Conservation (phyloP, 2,888 invertebrate species). For the Aquatica leii region DNA sequence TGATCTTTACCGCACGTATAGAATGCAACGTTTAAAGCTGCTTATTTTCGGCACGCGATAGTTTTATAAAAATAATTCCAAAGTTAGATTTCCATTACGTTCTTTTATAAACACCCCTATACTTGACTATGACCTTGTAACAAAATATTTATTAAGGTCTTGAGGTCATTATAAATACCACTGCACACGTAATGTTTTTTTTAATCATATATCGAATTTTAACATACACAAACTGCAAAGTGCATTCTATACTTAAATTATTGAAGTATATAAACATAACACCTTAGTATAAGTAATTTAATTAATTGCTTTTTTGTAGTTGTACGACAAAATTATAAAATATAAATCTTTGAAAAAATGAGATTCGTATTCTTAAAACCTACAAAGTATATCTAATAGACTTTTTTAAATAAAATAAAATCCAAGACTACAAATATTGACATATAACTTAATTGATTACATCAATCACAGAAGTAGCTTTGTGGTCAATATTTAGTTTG, state of each 20-base stretch:
- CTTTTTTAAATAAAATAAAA: slow-evolving; percentile 16
- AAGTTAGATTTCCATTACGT: slow-evolving; percentile 1
- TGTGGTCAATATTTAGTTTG: slow-evolving; percentile 20
- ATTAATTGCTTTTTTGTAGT: too few relatives aligned
- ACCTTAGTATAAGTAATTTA: too few relatives aligned
- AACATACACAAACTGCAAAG: too few relatives aligned
- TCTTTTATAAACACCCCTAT: too few relatives aligned
- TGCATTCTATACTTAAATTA: too few relatives aligned
- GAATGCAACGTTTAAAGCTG: slow-evolving; percentile 30
- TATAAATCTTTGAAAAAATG: slow-evolving; percentile 5
- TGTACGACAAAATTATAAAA: too few relatives aligned
- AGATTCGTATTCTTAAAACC: slow-evolving; percentile 21
- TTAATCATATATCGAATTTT: too few relatives aligned
- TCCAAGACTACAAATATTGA: slow-evolving; percentile 25
- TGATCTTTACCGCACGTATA: slow-evolving; percentile 32
- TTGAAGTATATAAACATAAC: too few relatives aligned
- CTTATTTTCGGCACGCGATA: slow-evolving; percentile 34
- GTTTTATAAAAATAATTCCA: slow-evolving; percentile 23
- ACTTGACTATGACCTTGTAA: too few relatives aligned
- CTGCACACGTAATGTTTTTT: too few relatives aligned
- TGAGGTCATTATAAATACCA: too few relatives aligned
- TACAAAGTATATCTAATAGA: slow-evolving; percentile 23
- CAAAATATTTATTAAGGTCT: too few relatives aligned
- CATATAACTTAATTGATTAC: slow-evolving; percentile 30
- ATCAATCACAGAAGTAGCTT: slow-evolving; percentile 20